A percentile compares a stretch with the other conserved stretches of the same genome.
phyloP scores from a whole-genome alignment of 2,113 vertebrate genomes.

The Gulo gulo region DNA sequence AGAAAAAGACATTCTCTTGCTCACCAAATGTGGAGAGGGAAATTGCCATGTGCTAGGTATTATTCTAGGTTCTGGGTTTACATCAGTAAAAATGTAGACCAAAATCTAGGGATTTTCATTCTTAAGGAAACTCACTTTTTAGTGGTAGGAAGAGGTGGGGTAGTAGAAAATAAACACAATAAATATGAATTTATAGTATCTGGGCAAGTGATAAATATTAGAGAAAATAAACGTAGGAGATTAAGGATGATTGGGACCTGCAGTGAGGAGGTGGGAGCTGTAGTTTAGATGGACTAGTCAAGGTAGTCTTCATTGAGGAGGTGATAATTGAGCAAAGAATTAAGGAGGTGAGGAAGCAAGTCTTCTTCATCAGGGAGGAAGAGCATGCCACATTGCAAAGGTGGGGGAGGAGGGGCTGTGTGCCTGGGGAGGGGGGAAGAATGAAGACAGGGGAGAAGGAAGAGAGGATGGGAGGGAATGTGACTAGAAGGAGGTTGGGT shows the following conservation, averaged over 20 bases:
- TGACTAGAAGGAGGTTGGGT: background rate
- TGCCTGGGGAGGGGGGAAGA: background rate
- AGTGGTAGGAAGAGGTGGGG: background rate
- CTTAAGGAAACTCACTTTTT: background rate
- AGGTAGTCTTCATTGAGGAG: background rate
- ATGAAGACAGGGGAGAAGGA: background rate
- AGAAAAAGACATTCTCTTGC: background rate
- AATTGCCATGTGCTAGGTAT: background rate
- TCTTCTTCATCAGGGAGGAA: background rate
- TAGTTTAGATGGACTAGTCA: background rate
- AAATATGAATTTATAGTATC: background rate
- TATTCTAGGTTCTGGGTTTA: background rate
- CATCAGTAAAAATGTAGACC: background rate
- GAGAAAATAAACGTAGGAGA: background rate
- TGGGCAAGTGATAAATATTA: background rate
- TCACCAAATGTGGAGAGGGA: background rate
- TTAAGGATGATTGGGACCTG: background rate
- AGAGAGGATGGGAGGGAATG: background rate
- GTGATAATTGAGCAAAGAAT: background rate
- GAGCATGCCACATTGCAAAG: background rate
- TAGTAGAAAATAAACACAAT: background rate
- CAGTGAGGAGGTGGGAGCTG: background rate
- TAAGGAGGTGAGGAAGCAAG: background rate
- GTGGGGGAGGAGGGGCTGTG: fast-evolving
- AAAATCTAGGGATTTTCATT: background rate